phyloP scores from a whole-genome alignment of 2,888 invertebrate species.

The Macaria liturata region DNA sequence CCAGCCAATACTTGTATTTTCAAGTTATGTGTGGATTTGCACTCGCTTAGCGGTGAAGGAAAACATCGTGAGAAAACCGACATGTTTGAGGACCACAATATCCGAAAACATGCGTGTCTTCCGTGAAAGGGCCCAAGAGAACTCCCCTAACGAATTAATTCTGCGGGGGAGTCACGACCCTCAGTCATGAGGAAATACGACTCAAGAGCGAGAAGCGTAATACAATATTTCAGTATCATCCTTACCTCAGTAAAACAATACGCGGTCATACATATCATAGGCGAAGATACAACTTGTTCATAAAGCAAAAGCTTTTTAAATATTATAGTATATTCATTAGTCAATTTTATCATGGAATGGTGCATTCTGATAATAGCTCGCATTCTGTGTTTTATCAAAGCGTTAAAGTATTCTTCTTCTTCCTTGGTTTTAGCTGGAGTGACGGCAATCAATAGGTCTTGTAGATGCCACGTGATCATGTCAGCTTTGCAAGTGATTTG shows the following conservation, averaged over 20 bases:
- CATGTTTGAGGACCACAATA: too few relatives aligned
- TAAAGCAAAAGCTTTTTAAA: constrained; percentile 19
- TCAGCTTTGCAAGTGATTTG: constrained; percentile 25
- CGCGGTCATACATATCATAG: constrained; percentile 26
- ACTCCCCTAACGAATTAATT: too few relatives aligned
- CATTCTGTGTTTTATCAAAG: constrained; percentile 23
- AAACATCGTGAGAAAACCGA: too few relatives aligned
- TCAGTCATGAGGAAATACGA: too few relatives aligned
- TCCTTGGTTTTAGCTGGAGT: constrained; percentile 14
- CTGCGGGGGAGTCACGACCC: too few relatives aligned
- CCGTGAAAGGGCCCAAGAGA: too few relatives aligned
- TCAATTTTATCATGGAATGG: constrained; percentile 24
- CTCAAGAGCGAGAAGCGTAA: too few relatives aligned
- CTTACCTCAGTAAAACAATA: constrained; percentile 23
- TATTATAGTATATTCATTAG: constrained; percentile 18
- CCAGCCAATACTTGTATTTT: too few relatives aligned
- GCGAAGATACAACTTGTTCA: constrained; percentile 20
- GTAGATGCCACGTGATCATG: constrained; percentile 12
- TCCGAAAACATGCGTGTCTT: too few relatives aligned
- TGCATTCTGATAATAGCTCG: constrained; percentile 27
- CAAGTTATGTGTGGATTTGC: too few relatives aligned
- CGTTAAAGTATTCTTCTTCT: constrained; percentile 5
- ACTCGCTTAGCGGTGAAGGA: too few relatives aligned
- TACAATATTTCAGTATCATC: too few relatives aligned
- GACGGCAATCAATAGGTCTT: constrained; percentile 25